phyloP scores from a whole-genome alignment of 1,140 invertebrate species.

The Anoplophora glabripennis region DNA sequence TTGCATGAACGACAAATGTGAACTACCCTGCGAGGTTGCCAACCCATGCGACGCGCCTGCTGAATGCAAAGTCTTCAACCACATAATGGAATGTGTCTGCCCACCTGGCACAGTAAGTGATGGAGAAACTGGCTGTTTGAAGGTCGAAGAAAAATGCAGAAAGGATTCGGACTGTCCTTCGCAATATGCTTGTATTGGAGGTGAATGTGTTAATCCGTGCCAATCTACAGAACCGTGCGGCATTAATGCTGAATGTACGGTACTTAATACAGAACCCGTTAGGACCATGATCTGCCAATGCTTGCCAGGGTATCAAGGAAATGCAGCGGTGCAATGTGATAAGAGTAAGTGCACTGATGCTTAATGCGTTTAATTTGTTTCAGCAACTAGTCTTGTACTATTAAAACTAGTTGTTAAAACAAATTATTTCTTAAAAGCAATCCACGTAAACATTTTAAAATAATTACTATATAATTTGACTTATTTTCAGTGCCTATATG shows the following conservation, averaged over 20 bases:
- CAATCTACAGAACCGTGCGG: conserved; percentile 75
- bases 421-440: too few species aligned
- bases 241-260: conserved; percentile 74
- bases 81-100: conserved; percentile 73
- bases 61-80: conserved; percentile 73
- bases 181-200: conserved; percentile 76
- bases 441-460: too few species aligned
- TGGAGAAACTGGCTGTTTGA: conserved; percentile 62
- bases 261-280: conserved; percentile 77
- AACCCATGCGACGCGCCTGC: conserved; percentile 68
- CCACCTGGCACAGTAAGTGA: conserved; percentile 73
- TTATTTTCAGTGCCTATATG: conserved; percentile 57
- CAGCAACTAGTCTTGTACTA: background rate
- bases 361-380: too few species aligned
- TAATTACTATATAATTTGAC: conserved; percentile 2
- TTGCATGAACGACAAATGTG: conserved; percentile 77
- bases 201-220: conserved; percentile 82
- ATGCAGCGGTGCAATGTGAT: conserved; percentile 74
- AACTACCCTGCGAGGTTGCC: conserved; percentile 65
- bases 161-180: conserved; percentile 79
- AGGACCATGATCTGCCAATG: conserved; percentile 88
- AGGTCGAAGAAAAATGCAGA: conserved; percentile 62
- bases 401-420: too few species aligned
- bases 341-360: conserved; percentile 56
- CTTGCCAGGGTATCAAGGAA: conserved; percentile 77